Evolutionary conservation across 2,888 invertebrate species (phyloP).

Genomic region (Argynnis bischoffii): DNA sequence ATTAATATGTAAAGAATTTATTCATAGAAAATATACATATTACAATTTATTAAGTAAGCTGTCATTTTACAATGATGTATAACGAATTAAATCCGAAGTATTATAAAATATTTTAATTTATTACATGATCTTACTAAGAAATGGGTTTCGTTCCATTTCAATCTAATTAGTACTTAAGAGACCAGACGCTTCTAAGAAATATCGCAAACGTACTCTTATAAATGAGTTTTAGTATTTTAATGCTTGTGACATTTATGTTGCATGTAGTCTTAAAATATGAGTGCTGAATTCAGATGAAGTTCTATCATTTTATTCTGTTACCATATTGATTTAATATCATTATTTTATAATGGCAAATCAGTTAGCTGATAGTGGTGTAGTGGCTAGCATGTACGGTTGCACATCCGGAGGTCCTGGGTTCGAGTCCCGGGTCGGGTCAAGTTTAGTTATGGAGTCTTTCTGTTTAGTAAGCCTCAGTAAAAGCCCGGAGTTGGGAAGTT

Average conservation of each 20-base stretch:
- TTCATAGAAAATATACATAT: neutral
- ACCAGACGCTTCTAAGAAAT: constrained; percentile 36
- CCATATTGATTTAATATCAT: no score
- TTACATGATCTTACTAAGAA: constrained; percentile 24
- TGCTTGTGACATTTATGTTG: constrained; percentile 23
- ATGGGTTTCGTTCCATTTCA: constrained; percentile 31
- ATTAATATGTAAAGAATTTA: neutral
- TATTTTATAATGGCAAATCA: no score
- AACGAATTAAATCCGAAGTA: constrained; percentile 22
- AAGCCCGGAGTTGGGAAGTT: no score
- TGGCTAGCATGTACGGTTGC: no score
- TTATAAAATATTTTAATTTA: constrained; percentile 33
- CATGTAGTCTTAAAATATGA: constrained; percentile 16
- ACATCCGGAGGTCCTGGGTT: no score
- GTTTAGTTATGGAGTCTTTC: no score
- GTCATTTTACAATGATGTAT: constrained; percentile 17
- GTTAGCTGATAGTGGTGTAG: no score
- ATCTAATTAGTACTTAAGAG: constrained; percentile 38
- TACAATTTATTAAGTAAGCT: neutral
- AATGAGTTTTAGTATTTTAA: constrained; percentile 32
- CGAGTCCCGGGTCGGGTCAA: no score
- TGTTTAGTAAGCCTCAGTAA: no score
- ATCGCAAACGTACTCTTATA: constrained; percentile 29
- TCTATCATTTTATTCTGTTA: neutral
- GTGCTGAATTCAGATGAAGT: constrained; percentile 7